Evolutionary conservation across 2,888 invertebrate species (phyloP).

Genomic region (Darwinula stevensoni): DNA sequence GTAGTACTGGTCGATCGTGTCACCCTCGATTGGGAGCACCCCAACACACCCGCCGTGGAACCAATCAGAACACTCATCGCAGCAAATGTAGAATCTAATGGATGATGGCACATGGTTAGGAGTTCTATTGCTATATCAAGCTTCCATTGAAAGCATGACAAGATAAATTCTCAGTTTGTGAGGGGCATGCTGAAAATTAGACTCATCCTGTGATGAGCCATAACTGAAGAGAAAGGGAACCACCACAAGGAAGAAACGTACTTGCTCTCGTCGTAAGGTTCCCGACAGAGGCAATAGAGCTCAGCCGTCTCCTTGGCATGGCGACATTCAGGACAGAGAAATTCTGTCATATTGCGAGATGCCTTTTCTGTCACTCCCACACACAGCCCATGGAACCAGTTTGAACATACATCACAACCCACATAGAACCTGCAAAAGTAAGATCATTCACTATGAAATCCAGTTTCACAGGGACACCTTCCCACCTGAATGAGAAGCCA

Average conservation of each 20-base stretch:
- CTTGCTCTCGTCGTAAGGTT: constrained; percentile 88
- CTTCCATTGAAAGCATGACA: too few relatives aligned
- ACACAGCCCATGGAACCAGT: constrained; percentile 96
- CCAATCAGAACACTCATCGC: constrained; percentile 97
- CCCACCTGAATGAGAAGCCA: constrained; percentile 4
- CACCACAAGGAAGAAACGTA: constrained; percentile 11
- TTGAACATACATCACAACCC: constrained; percentile 85
- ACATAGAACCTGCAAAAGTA: constrained; percentile 49
- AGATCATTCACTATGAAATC: background rate
- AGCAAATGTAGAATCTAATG: constrained; percentile 82
- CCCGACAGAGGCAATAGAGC: constrained; percentile 77
- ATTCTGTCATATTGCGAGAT: constrained; percentile 65
- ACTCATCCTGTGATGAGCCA: too few relatives aligned
- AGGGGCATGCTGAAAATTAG: too few relatives aligned
- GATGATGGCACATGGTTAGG: constrained; percentile 10
- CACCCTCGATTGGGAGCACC: constrained; percentile 68
- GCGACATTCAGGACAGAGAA: constrained; percentile 23
- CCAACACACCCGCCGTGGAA: constrained; percentile 95
- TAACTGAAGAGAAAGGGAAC: too few relatives aligned
- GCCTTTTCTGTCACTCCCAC: constrained; percentile 74
- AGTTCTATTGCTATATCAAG: too few relatives aligned
- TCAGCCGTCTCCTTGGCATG: constrained; percentile 15
- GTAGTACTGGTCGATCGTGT: constrained; percentile 78
- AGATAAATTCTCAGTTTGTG: too few relatives aligned
- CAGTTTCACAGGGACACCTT: background rate